Conservation (phyloP, 2,888 invertebrate species). For the Mantis religiosa region DNA sequence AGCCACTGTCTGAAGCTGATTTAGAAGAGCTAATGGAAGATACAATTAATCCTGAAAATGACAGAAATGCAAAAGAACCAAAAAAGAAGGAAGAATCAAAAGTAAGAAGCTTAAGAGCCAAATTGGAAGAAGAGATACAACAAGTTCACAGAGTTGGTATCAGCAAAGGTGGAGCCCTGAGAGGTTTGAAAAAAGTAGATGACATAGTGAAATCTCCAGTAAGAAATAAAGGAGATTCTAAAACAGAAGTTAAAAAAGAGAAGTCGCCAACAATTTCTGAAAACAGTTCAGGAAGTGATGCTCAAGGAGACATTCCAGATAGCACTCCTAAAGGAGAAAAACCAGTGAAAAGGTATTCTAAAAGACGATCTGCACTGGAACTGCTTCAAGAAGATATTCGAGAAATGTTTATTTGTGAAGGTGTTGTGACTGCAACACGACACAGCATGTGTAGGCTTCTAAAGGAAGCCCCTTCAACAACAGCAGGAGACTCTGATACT, state of each 20-base stretch:
- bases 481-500: conserved; percentile 16
- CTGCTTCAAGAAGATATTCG: conserved; percentile 64
- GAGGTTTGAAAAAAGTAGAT: conserved; percentile 24
- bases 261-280: neutral
- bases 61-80: neutral
- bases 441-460: conserved; percentile 61
- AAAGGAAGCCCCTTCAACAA: conserved; percentile 45
- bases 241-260: neutral
- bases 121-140: conserved; percentile 27
- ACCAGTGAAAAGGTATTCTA: conserved; percentile 25
- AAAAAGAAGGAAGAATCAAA: neutral
- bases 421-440: conserved; percentile 59
- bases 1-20: conserved; percentile 4
- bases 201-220: conserved; percentile 7
- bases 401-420: conserved; percentile 65
- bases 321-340: neutral
- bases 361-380: conserved; percentile 53
- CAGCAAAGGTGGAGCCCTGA: conserved; percentile 27
- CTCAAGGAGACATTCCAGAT: neutral
- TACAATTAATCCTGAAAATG: neutral
- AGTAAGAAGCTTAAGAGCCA: conserved; percentile 21
- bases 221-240: neutral
- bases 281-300: neutral
- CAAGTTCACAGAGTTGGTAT: conserved; percentile 30
- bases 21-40: conserved; percentile 11